Conservation (phyloP, 2,113 vertebrate species). For the Herpailurus yagouaroundi region DNA sequence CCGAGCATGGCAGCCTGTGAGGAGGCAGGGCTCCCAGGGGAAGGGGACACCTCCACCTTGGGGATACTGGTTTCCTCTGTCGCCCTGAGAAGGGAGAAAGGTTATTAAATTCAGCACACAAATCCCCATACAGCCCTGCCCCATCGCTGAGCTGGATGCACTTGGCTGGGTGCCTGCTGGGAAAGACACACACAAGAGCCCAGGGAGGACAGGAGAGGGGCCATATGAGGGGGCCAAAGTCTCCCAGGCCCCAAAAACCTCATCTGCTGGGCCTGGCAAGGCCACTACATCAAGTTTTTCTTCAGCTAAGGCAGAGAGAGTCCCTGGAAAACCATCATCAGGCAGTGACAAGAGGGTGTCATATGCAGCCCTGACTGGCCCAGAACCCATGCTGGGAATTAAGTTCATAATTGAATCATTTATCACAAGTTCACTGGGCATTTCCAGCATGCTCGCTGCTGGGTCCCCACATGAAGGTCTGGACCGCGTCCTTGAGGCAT, state of each 20-base stretch:
- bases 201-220: fast-evolving
- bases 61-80: background rate
- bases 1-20: background rate
- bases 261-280: no score
- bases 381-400: background rate
- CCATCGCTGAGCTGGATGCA: background rate
- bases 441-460: background rate
- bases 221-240: fast-evolving
- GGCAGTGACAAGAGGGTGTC: background rate
- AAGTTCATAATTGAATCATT: background rate
- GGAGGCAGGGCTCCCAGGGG: background rate
- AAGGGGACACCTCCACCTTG: background rate
- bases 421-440: background rate
- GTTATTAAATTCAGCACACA: background rate
- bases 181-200: background rate
- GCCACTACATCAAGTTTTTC: background rate
- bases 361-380: fast-evolving
- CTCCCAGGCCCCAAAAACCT: background rate
- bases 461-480: background rate
- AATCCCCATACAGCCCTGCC: background rate
- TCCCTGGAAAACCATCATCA: background rate
- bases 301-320: background rate
- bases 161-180: background rate
- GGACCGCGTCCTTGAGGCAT: background rate
- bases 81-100: background rate